These are phyloP conservation scores for Erythrolamprus reginae DNA, from an alignment of 2,113 vertebrate species.

Conservation along the genomic window DNA sequence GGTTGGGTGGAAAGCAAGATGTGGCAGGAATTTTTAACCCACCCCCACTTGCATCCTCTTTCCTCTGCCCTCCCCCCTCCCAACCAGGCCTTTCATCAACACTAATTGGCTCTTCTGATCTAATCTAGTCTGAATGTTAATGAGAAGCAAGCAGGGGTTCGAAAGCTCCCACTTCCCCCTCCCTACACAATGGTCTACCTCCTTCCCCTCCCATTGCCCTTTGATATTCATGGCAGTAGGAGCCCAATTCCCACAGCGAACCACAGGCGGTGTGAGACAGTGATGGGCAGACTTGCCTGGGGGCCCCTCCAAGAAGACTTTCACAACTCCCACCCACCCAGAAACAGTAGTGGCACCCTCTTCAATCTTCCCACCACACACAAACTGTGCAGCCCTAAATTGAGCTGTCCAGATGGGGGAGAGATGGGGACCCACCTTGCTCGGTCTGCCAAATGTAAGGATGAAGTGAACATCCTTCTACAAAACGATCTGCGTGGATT, in stretches of 20 bases:
- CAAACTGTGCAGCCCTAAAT: background rate
- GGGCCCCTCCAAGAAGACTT: background rate
- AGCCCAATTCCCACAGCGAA: conserved; percentile 1
- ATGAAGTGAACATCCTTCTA: background rate
- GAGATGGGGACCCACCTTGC: background rate
- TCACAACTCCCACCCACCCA: background rate
- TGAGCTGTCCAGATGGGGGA: background rate
- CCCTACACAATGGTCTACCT: conserved; percentile 19
- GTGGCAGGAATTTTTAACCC: background rate
- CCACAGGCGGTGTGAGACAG: conserved; percentile 10
- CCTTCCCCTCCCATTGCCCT: conserved; percentile 21
- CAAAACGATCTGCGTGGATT: background rate
- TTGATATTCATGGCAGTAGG: conserved; percentile 18
- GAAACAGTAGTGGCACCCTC: background rate
- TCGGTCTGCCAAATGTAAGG: background rate
- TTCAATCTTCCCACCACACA: background rate
- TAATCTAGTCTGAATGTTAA: conserved; percentile 28
- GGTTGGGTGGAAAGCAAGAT: background rate
- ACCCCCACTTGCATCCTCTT: background rate
- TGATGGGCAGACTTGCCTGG: background rate
- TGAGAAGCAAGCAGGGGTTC: conserved; percentile 13
- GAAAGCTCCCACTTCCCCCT: background rate
- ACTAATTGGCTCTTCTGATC: conserved; percentile 32
- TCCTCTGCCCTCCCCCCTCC: background rate
- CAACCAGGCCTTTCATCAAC: background rate